phyloP scores from a whole-genome alignment of 2,797 vertebrate genomes.

The Discoglossus pictus region DNA sequence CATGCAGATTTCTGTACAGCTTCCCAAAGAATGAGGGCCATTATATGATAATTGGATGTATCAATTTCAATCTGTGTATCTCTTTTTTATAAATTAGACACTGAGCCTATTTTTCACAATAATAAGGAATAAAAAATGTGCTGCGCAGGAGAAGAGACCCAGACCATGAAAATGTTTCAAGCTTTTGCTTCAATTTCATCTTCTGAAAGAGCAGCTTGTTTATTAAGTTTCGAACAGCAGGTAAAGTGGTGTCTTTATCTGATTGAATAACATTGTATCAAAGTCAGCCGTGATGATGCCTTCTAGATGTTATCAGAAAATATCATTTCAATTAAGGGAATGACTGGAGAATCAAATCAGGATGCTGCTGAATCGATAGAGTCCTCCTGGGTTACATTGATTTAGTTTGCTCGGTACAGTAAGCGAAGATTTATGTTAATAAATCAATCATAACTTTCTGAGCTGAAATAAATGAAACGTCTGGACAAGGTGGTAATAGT shows the following conservation, averaged over 20 bases:
- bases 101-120: no score
- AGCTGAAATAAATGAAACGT: slow-evolving; percentile 24
- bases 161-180: not conserved
- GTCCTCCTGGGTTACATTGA: slow-evolving; percentile 79
- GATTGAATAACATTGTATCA: slow-evolving; percentile 63
- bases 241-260: slow-evolving; percentile 51
- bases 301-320: slow-evolving; percentile 66
- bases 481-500: slow-evolving; percentile 3
- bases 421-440: slow-evolving; percentile 75
- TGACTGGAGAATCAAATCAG: slow-evolving; percentile 79
- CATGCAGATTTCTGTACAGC: no score
- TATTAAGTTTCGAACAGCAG: slow-evolving; percentile 10
- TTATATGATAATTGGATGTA: not conserved
- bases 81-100: no score
- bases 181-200: not conserved
- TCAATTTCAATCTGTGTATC: no score
- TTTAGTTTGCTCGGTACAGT: slow-evolving; percentile 69
- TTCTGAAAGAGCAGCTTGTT: slow-evolving; percentile 5
- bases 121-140: not conserved
- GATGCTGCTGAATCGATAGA: slow-evolving; percentile 78
- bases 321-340: slow-evolving; percentile 84
- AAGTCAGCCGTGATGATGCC: slow-evolving; percentile 61
- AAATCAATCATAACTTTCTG: slow-evolving; percentile 75
- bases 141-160: not conserved
- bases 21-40: no score